Evolutionary conservation across 2,888 invertebrate genomes (phyloP).

Genomic region (Tipula lateralis): DNA sequence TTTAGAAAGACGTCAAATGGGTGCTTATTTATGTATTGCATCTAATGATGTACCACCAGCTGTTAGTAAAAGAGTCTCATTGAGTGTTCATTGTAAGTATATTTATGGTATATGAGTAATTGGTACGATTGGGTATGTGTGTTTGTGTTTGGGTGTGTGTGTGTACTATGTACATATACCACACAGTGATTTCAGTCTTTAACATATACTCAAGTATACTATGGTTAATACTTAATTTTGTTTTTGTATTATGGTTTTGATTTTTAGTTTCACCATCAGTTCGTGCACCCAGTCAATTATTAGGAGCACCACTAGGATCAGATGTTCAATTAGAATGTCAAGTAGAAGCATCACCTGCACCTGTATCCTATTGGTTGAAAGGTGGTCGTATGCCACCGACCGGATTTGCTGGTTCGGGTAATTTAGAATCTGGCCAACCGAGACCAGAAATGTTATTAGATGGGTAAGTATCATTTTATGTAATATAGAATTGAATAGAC

Average conservation of each 20-base stretch:
- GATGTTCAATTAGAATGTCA: conserved; percentile 82
- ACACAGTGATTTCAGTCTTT: no score
- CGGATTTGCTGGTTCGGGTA: conserved; percentile 42
- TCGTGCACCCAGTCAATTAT: conserved; percentile 81
- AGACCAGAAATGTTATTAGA: conserved; percentile 71
- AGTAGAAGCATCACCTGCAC: conserved; percentile 76
- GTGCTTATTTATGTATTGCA: conserved; percentile 86
- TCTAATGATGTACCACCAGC: conserved; percentile 89
- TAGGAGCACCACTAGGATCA: conserved; percentile 80
- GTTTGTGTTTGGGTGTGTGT: background rate
- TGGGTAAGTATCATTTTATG: conserved; percentile 56
- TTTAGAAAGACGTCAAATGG: conserved; percentile 84
- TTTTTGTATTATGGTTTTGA: background rate
- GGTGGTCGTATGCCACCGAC: conserved; percentile 45
- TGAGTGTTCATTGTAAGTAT: conserved; percentile 85
- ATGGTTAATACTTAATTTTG: conserved; percentile 20
- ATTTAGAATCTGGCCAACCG: conserved; percentile 45
- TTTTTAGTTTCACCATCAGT: conserved; percentile 79
- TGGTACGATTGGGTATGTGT: background rate
- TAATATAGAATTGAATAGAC: no score
- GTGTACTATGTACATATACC: no score
- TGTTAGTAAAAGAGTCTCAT: conserved; percentile 80
- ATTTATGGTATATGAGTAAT: background rate
- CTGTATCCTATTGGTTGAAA: conserved; percentile 50
- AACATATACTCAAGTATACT: no score